A percentile compares a stretch with the other conserved stretches of the same genome.
phyloP scores from a whole-genome alignment of 2,888 invertebrate species.

The Drosophila neonasuta region DNA sequence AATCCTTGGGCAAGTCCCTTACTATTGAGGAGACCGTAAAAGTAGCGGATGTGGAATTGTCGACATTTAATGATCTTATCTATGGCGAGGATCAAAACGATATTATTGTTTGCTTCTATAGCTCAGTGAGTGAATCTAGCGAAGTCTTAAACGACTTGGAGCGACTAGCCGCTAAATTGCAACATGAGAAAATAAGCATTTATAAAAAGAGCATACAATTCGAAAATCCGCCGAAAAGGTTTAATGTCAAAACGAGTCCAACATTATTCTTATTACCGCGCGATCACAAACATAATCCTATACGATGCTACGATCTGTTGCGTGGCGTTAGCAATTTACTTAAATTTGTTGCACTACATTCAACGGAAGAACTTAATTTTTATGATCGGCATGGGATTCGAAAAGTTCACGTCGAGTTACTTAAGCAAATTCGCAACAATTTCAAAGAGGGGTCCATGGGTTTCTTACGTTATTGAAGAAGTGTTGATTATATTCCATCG shows the following conservation, averaged over 20 bases:
- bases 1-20: neutral
- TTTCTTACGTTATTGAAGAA: neutral
- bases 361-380: neutral
- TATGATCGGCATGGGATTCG: neutral
- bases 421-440: neutral
- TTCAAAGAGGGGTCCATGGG: neutral
- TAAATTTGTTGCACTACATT: neutral
- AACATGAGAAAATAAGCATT: neutral
- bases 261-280: neutral
- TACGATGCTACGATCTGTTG: neutral
- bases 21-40: neutral
- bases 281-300: neutral
- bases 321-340: neutral
- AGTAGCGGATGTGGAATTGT: neutral
- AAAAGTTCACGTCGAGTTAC: neutral
- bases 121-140: neutral
- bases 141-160: neutral
- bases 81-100: neutral
- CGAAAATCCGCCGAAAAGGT: neutral
- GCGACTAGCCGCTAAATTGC: neutral
- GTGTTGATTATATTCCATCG: neutral
- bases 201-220: neutral
- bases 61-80: neutral
- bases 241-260: neutral
- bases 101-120: neutral